Evolutionary conservation across 2,797 vertebrate genomes (phyloP), one percentile per base, ranked within the genome.

Genomic region (Schizopygopsis malacanthus): DNA sequence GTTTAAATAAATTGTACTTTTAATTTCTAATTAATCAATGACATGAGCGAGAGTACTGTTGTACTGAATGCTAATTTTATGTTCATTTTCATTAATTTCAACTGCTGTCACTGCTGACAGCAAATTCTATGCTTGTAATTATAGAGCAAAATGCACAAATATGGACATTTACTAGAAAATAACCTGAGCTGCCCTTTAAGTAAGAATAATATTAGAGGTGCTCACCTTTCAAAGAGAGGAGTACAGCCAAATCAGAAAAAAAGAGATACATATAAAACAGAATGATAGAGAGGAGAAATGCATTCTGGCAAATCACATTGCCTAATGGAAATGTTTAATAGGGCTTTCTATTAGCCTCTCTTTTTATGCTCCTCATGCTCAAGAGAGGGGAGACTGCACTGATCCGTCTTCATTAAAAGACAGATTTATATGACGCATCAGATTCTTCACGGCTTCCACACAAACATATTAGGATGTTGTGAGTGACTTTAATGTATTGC

Each of bases 381-480:
- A 94, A 93, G 93, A 93, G 92, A 87, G 80, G 82, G 93, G 88
- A 73, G 83, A 89, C 94, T 92, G 88, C 89, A 89, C 70, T 88
- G 87, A 93, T 85, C 75, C 91, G 92, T 94, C 95, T 96, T 97
- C 96, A 97, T 98, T 97, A 97, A 96, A 97, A 95, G 95, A 95
- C 94, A 96, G 94, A 95, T 96, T 98, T 98, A 59, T 97, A 98
- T 96, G 95, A 96, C 93, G 92, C 96, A 96, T 97, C 96, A 96
- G 94, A 96, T 95, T 96, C 96, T 97, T 98, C 96, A 96, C 96
- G 94, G 93, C 95, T 96, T 96, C 96, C 96, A 96, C 95, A 96
- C 95, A 97, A 97, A 97, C 96, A 96, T 96, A 96, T 97, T 96
- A 96, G 92, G 95, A 76, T 54, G 50, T 76, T 54, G 12, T 39